These are phyloP conservation scores for Temnothorax ravouxi DNA, from an alignment of 2,888 invertebrate species.

Conservation along the genomic window DNA sequence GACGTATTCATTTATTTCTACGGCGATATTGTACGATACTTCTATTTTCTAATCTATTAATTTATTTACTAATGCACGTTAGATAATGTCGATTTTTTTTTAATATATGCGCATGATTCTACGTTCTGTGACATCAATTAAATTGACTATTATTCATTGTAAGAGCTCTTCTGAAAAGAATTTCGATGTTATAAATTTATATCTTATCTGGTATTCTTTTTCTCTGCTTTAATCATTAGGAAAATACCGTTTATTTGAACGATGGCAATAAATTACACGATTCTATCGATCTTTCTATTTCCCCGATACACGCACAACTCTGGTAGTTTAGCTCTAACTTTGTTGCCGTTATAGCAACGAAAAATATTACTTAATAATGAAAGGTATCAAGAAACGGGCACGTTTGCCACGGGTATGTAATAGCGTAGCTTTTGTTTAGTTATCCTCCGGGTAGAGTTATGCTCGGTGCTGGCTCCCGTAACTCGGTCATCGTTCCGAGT, in stretches of 20 bases:
- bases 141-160: neutral
- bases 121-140: neutral
- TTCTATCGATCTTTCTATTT: neutral
- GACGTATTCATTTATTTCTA: neutral
- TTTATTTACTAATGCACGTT: neutral
- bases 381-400: neutral
- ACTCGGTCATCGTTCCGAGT: neutral
- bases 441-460: neutral
- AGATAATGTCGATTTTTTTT: neutral
- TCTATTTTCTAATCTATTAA: neutral
- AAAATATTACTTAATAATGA: neutral
- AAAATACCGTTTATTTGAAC: neutral
- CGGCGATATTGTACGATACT: neutral
- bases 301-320: neutral
- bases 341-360: neutral
- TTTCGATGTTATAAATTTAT: neutral
- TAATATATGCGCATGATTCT: neutral
- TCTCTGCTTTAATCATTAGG: neutral
- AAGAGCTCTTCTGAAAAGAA: neutral
- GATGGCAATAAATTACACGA: neutral
- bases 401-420: neutral
- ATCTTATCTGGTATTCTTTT: neutral
- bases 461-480: too few species aligned
- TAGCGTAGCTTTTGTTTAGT: neutral
- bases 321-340: neutral